These are phyloP conservation scores for Nipponacmea schrenckii DNA, from an alignment of 2,888 invertebrate species.

Conservation along the genomic window DNA sequence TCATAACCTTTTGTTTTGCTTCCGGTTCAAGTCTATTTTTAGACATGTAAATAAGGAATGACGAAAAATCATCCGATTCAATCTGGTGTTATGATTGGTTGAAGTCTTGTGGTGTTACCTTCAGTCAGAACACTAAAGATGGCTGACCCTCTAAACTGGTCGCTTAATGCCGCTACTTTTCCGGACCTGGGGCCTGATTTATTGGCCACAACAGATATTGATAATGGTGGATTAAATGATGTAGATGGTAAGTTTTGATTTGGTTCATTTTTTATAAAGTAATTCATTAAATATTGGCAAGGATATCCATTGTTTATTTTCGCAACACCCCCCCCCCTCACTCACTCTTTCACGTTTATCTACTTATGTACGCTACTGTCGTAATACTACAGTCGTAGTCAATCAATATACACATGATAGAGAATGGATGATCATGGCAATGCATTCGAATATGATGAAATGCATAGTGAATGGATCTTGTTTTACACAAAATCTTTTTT, in stretches of 20 bases:
- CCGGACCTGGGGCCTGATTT: conserved; percentile 51
- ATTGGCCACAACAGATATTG: conserved; percentile 45
- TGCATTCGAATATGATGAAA: no score
- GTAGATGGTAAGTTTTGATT: conserved; percentile 56
- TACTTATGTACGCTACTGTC: no score
- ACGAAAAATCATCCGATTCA: conserved; percentile 57
- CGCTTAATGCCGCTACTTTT: conserved; percentile 45
- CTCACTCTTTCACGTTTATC: no score
- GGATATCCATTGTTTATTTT: no score
- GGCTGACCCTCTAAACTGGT: conserved; percentile 47
- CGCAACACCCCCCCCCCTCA: no score
- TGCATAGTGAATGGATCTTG: no score
- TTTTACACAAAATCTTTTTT: conserved; percentile 10
- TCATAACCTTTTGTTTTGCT: conserved; percentile 1
- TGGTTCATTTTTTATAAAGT: not conserved
- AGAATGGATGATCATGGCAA: no score
- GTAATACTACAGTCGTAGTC: no score
- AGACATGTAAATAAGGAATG: conserved; percentile 22
- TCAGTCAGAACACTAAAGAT: conserved; percentile 35
- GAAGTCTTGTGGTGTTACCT: conserved; percentile 50
- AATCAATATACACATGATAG: no score
- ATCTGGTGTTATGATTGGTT: conserved; percentile 46
- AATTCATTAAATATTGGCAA: no score
- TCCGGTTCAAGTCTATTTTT: not conserved
- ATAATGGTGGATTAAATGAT: conserved; percentile 45